Evolutionary conservation across 2,888 invertebrate species (phyloP), one percentile per base, ranked within the genome.

Genomic region (Auanema freiburgensis): DNA sequence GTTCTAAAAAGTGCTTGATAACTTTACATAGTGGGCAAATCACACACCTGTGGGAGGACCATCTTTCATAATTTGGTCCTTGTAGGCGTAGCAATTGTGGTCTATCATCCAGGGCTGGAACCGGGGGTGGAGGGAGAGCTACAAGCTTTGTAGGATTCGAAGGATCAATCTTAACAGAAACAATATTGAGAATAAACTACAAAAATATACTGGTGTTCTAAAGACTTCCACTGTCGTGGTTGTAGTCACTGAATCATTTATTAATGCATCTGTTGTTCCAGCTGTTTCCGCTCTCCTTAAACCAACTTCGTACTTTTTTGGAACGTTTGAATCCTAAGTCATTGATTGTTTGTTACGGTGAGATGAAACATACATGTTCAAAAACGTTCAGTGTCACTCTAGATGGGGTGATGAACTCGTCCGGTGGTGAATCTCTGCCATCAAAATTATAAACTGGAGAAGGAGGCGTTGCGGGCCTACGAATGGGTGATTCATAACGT

Each of bases 211-310:
- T 18, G 73, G 70, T 25, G 70, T 63, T 21, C 73, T 54, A 33
- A 73, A 73, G 8, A 73, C 73, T 57, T 73, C 73, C 14, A 73
- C 70, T 1, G 70, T 73, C 0, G 70, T 73, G 11, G 70, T 67
- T 8, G 73, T 71, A 3, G 70, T 73, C 16, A 73, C 65, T 0
- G 66, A 52, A 33, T 73, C 73, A 50, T 70, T 67, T 16, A 70
- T 59, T 8, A 71, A 61, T 3, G 70, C 72, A 52, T 68, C 63
- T 0, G 63, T 54, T 6, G 63, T 62, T 33, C 33, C 33, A 11
- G 59, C 4, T 3, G 25, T 43, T 24, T 59, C 25, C 40, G 46
- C 33, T 11, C 49, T 21, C 4, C 62, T 40, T 5, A 62, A 57
- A 2, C 62, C 62, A 4, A 62, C 56, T 11, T 62, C 62, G 24